Evolutionary conservation across 30 jellyfish, hydroid and myxozoan genomes (phyloP), one percentile per base, ranked within the genome.

Genomic region (Pelagia noctiluca): DNA sequence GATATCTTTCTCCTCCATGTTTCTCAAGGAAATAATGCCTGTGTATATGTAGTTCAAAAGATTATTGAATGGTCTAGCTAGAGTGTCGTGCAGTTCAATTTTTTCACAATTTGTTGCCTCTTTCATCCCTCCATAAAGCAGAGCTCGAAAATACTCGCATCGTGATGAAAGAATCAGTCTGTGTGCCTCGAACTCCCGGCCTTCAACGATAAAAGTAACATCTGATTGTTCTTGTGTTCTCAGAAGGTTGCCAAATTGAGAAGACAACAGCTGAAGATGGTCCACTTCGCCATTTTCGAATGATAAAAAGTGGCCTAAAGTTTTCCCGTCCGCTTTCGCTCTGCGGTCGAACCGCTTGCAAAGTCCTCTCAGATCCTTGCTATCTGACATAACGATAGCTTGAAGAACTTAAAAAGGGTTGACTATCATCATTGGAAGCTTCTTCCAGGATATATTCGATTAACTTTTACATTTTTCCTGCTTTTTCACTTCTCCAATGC

Each of bases 121-220:
- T 57, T 80, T 74, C 96, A 93, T 75, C 7, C 98, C 98, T 65
- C 98, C 98, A 66, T 75, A 93, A 0, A 93, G 73, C 57, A 93
- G 63, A 8, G 98, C 98, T 22, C 98, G 87, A 68, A 93, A 93
- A 71, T 93, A 93, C 61, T 93, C 98, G 69, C 98, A 93, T 62
- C 96, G 77, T 16, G 98, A 95, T 0, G 98, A 75, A 0, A 93
- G 82, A 25, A 93, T 88, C 47, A 93, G 35, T 10, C 96, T 26
- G 37, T 93, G 98, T 2, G 96, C 96, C 13, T 71, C 76, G 71
- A 88, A 93, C 35, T 38, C 72, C 65, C 74, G 76, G 12, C 84
- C 90, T 46, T 87, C 98, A 16, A 93, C 98, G 24, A 93, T 38
- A 75, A 93, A 87, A 21, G 90, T 83, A 0, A 93, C 98, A 82